These are phyloP conservation scores for Epinotia brunnichana DNA, from an alignment of 2,888 invertebrate genomes.

Conservation along the genomic window DNA sequence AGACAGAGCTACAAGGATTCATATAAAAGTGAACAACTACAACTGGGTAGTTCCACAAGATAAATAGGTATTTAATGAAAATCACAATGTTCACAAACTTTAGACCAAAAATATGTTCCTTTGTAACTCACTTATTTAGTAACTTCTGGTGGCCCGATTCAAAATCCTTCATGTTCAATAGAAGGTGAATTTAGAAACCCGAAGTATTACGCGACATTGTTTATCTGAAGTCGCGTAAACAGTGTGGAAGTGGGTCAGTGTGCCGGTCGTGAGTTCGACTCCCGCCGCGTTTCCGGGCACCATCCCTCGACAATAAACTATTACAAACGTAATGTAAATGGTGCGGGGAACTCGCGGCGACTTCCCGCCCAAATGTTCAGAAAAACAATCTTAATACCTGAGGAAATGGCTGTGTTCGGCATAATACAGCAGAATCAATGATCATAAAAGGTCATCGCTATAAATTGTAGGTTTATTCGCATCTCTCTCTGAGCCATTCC, in stretches of 20 bases:
- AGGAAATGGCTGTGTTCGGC: not conserved
- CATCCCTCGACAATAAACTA: conserved; percentile 15
- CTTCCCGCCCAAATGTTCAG: not conserved
- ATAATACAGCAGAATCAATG: not conserved
- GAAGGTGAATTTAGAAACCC: too few relatives aligned
- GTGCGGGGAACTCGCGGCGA: not conserved
- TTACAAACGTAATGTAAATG: conserved; percentile 16
- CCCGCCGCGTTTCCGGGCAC: conserved; percentile 6
- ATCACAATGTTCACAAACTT: too few relatives aligned
- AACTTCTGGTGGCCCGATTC: not conserved
- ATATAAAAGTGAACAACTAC: too few relatives aligned
- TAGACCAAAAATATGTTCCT: too few relatives aligned
- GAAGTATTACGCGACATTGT: not conserved
- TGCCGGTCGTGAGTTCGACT: conserved; percentile 21
- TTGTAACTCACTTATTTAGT: too few relatives aligned
- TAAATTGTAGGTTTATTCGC: too few relatives aligned
- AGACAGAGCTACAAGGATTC: not conserved
- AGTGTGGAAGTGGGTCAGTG: conserved; percentile 21
- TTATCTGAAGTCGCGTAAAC: conserved; percentile 11
- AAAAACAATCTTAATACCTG: conserved; percentile 4
- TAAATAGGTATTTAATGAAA: too few relatives aligned
- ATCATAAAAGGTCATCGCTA: not conserved
- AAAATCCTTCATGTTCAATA: not conserved
- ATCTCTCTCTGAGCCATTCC: too few relatives aligned
- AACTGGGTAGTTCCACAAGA: too few relatives aligned